phyloP scores from a whole-genome alignment of 30 jellyfish, hydroid and myxozoan species.

The Cassiopea andromeda region DNA sequence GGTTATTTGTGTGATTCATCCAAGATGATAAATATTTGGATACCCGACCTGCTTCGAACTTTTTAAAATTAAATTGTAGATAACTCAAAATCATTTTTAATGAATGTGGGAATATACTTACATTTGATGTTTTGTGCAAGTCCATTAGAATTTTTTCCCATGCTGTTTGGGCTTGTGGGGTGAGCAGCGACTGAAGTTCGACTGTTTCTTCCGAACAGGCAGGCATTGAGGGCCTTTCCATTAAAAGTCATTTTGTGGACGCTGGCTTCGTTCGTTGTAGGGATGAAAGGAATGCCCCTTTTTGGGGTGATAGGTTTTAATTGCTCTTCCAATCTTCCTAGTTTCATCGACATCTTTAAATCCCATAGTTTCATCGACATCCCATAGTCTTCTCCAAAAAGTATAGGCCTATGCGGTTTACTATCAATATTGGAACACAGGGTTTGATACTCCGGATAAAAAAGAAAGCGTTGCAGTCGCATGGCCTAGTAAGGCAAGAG shows the following conservation, averaged over 20 bases:
- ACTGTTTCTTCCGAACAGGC: neutral
- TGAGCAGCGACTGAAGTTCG: neutral
- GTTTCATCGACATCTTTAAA: too few relatives aligned
- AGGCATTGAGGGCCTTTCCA: neutral
- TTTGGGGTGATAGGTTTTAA: too few relatives aligned
- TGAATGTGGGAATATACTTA: neutral
- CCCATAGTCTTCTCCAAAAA: too few relatives aligned
- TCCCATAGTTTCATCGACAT: too few relatives aligned
- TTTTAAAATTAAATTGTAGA: neutral
- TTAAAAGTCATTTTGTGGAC: neutral
- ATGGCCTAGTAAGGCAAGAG: too few relatives aligned
- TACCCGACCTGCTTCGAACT: neutral
- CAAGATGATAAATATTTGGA: neutral
- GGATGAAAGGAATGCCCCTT: too few relatives aligned
- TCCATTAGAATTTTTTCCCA: neutral
- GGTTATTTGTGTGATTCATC: neutral
- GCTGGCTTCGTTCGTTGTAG: neutral
- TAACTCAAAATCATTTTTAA: too few relatives aligned
- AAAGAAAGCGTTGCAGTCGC: too few relatives aligned
- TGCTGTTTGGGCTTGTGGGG: neutral
- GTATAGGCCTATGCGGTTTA: too few relatives aligned
- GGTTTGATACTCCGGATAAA: too few relatives aligned
- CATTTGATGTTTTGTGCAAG: neutral
- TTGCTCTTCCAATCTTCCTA: neutral
- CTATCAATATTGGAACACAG: too few relatives aligned